Base-by-base conservation (phyloP, 2,888 invertebrate genomes). In the Caenorhabditis angaria region DNA sequence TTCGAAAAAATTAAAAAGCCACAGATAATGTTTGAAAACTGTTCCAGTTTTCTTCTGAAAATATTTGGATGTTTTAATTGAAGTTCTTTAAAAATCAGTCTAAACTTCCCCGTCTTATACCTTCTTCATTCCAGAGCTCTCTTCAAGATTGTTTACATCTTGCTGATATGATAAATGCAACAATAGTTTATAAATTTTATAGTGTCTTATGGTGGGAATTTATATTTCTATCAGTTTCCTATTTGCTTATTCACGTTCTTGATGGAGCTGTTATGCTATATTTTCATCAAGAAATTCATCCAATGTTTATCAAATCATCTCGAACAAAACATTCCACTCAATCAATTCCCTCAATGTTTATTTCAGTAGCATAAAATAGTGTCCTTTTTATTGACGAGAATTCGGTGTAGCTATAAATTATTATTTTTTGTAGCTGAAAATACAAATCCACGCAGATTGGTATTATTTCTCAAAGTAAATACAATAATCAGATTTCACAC, bases 111-210 rank as follows among this genome's bases (percentile, higher is more conserved):
- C n/a, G n/a, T n/a, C n/a, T 48, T 6, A 14, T 51, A 51, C 2
- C 10, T 6, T 8, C 8, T 8, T 20, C 2, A 6, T 55, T 70
- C 35, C 67, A 72, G 72, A 72, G 72, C 48, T 67, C 68, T 18
- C 48, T 65, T 28, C 72, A 72, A 24, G 72, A 72, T 67, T 63
- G 61, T 48, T 61, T 72, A 24, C 72, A 68, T 48, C 53, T 72
- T 55, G 63, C 67, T 54, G 72, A 72, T 61, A 72, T 72, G 72
- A 57, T 72, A 53, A 72, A 72, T 50, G 67, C 67, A 54, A 68
- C 72, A 24, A 61, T 72, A n/a, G 41, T 67, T 29, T 72, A 58
- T 58, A 72, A 72, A 61, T 56, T 72, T 56, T 67, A 68, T 55
- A 59, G 60, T 24, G 65, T 51, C 20, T 12, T 65, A 20, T 72